Evolutionary conservation across 2,113 vertebrate species (phyloP).

Genomic region (Butorides virescens): DNA sequence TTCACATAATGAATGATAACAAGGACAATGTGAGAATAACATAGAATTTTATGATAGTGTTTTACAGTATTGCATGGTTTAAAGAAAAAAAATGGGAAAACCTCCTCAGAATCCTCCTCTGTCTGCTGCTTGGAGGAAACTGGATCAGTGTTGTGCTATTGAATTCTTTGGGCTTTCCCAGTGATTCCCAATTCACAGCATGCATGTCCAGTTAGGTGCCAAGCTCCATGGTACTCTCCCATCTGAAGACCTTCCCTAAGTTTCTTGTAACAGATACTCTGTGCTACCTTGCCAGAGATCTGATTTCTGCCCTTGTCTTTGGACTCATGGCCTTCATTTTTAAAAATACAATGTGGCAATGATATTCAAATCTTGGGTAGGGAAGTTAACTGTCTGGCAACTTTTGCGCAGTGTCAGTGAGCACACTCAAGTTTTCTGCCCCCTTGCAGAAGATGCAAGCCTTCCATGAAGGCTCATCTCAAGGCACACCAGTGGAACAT

Average conservation of each 20-base stretch:
- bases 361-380: neutral
- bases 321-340: neutral
- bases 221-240: neutral
- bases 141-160: neutral
- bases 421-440: neutral
- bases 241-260: neutral
- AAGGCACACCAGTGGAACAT: neutral
- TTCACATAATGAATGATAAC: neutral
- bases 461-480: neutral
- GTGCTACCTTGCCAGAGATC: neutral
- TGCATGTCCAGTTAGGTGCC: neutral
- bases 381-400: neutral
- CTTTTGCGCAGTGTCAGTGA: neutral
- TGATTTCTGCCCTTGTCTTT: neutral
- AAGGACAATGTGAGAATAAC: neutral
- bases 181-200: neutral
- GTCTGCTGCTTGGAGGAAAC: neutral
- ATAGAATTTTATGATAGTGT: neutral
- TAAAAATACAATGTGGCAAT: neutral
- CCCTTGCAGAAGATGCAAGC: neutral
- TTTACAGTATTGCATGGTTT: neutral
- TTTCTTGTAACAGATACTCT: neutral
- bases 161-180: neutral
- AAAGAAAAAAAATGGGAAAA: neutral
- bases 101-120: neutral